Base-by-base conservation (phyloP, 92 coral and sea anemone genomes). In the Porites cylindrica region DNA sequence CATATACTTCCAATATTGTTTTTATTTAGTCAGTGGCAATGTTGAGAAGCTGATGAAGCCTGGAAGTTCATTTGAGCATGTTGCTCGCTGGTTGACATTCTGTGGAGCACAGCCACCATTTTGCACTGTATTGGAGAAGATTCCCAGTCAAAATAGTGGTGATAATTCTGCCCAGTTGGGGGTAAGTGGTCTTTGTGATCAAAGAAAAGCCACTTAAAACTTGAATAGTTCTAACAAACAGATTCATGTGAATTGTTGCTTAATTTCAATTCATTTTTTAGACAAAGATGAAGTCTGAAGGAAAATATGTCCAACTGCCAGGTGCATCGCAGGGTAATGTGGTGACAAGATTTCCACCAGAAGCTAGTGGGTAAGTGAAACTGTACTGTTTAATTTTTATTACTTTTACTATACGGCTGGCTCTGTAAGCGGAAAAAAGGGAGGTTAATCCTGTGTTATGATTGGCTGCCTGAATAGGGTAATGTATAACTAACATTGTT, bases 321-420 rank as follows among this genome's bases (percentile, higher is more conserved):
- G 98, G 98, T 80, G 99, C 99, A n/a, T 87, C 94, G 4, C 83
- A 82, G 76, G 99, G 99, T 21, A 91, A 97, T 62, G 98, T 97
- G n/a, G 98, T 97, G 32, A 95, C 98, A 54, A 70, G 99, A 62
- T 97, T 97, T 87, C 99, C 99, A 18, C 99, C 99, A 12, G 99
- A 97, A 85, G 99, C 99, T 3, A 97, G 99, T 83, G 99, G 99
- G 99, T 97, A 75, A 86, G 93, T 71, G 6, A 24, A 10, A 7
- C 2, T 63, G 2, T 4, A 24, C 10, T 38, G 14, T 7, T 3
- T 14, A 38, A 38, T 32, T 32, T 32, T 32, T 32, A 32, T 32
- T 38, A 38, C 47, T 38, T 38, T 38, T 38, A 32, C 6, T 32
- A 32, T 32, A 32, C 6, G 0, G 6, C 43, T 32, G 43, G 43